Evolutionary conservation across 2,888 invertebrate genomes (phyloP), one percentile per base, ranked within the genome.

Genomic region (Dendrolimus houi): DNA sequence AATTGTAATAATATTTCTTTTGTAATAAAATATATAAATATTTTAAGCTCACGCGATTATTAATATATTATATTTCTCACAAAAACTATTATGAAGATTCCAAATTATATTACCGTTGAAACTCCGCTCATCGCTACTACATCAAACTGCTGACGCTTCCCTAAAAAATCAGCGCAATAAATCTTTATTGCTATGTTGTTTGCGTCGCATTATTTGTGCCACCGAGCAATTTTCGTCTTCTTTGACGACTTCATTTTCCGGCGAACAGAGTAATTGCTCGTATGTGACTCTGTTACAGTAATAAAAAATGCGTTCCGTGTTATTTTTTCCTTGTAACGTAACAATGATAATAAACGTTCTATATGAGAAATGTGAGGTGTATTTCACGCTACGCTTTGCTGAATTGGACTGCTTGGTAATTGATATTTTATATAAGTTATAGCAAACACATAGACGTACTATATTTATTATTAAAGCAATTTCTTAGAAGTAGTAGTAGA

Each of bases 141-240:
- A 3, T 29, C 29, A 29, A 47, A 47, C 47, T 12, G 9, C 47
- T 60, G 58, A 57, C 64, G 66, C 63, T 29, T 71, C 63, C 69
- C 75, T 83, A 81, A 86, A 86, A 87, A 86, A 86, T 81, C 80
- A 77, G 67, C 65, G 79, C 83, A 83, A 85, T 87, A 87, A 86
- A 87, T 88, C 83, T 87, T 86, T 87, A 87, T 85, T 81, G 85
- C 79, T 77, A 75, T 81, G 85, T 84, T 87, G 83, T 86, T 87
- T 84, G 82, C 72, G 73, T 74, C 77, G 74, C 81, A 81, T 85
- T 86, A 85, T 85, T 88, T 85, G 81, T 83, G 83, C 77, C 72
- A 71, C 69, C 70, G 75, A 81, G 79, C 83, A 79, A 83, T 85
- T 85, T 84, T 81, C 78, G 71, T 75, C 77, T 75, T 71, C 79